Evolutionary conservation across 1,140 invertebrate species (phyloP), one percentile per base, ranked within the genome.

Genomic region (Cyphomyrmex costatus): DNA sequence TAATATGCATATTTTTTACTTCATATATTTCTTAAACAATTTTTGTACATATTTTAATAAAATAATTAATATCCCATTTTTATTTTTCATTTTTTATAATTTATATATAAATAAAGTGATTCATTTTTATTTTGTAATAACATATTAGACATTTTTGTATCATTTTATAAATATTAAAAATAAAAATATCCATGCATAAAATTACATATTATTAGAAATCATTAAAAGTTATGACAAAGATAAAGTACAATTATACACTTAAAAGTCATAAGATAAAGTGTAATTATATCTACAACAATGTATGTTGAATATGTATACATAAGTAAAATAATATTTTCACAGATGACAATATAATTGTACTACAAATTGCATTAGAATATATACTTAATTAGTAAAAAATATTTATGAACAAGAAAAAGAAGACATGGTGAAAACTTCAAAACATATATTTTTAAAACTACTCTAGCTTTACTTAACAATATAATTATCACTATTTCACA

Each of bases 241-340:
- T 16, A 27, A 33, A 7, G 3, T 30, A 42, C 10, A 27, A 71
- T 71, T 30, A 51, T n/a, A 71, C 5, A 53, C 16, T 27, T 27
- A 42, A 42, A 42, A 42, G 21, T 51, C 1, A 27, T 21, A 46
- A 71, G 10, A 12, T 12, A 24, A 30, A 7, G 2, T 27, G 4
- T 24, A 49, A 71, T 71, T 30, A 51, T n/a, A 70, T n/a, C 33
- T 5, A n/a, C n/a, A 12, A 14, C 14, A 49, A 19, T 53, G 14
- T 65, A 19, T n/a, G 7, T 10, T 71, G 4, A 6, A 19, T 53
- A 21, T 33, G 19, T 74, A 8, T 2, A 16, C 33, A 1, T 7
- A 56, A 36, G 3, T 56, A 36, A 74, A 74, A 74, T 73, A 33
- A 53, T 58, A 24, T 56, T 36, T 36, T 53, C 19, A 33, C 12